Conservation (phyloP, 2,888 invertebrate genomes). For the Biston stratarius region DNA sequence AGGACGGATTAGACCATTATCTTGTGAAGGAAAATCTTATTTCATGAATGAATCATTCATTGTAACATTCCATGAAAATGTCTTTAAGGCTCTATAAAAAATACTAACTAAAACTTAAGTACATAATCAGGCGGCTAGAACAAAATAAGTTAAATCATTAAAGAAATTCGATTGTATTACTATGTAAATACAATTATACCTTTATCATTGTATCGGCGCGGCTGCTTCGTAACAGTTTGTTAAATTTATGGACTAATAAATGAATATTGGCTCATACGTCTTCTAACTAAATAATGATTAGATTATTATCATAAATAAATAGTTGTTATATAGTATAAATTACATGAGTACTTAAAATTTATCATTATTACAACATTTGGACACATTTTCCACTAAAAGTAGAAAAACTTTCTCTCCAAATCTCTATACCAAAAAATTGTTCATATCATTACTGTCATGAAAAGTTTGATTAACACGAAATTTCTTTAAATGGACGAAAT, state of each 20-base stretch:
- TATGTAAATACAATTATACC: slow-evolving; percentile 4
- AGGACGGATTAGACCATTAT: not conserved
- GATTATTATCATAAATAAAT: slow-evolving; percentile 16
- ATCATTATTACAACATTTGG: not conserved
- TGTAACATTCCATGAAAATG: slow-evolving; percentile 20
- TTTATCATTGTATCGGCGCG: slow-evolving; percentile 1
- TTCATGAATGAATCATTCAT: not conserved
- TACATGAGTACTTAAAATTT: slow-evolving; percentile 16
- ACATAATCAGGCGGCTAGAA: slow-evolving; percentile 29
- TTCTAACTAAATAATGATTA: slow-evolving; percentile 5
- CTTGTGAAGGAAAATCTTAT: not conserved
- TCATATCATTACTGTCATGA: slow-evolving; percentile 8
- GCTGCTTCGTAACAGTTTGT: not conserved
- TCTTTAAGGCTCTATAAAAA: slow-evolving; percentile 5
- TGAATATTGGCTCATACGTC: slow-evolving; percentile 13
- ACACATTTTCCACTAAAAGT: not conserved
- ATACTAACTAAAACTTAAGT: slow-evolving; percentile 25
- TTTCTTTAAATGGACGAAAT: slow-evolving; percentile 8
- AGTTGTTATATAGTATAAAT: slow-evolving; percentile 5
- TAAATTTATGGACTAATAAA: not conserved
- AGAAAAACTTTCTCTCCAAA: not conserved
- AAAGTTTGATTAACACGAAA: not conserved
- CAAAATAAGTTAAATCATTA: slow-evolving; percentile 25
- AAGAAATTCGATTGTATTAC: slow-evolving; percentile 15
- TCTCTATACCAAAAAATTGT: not conserved